Evolutionary conservation across 2,888 invertebrate genomes (phyloP), one percentile per base, ranked within the genome.

Genomic region (Poecilobothrus nobilitatus): DNA sequence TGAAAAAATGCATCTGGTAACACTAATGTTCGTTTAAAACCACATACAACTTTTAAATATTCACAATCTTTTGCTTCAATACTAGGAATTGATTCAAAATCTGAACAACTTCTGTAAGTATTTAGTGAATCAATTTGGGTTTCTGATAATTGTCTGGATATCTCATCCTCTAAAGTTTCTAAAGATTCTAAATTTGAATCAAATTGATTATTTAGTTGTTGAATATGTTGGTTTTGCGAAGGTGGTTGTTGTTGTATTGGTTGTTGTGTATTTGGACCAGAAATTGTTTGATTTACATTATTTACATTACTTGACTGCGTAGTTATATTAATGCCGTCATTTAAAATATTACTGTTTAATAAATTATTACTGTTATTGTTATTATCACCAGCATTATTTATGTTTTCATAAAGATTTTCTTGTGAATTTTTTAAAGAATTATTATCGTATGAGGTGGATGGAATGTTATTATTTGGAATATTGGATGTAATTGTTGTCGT

Each of bases 1-100:
- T 78, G 77, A 65, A 82, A 82, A 69, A 82, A 82, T 53, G 77
- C 78, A 69, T 81, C 81, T 1, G 82, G 82, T 67, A 82, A 71
- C 8, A 82, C 79, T 21, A 82, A 68, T 0, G 81, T 80, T 9
- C 76, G 74, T 65, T 81, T 80, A 71, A 82, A 82, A 44, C 78
- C 78, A 70, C 79, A 76, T 15, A 82, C 80, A 44, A 81, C 75
- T 68, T 80, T 80, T 10, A 82, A 71, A 71, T 82, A 82, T 72
- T 81, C 81, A 72, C 82, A 82, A 73, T 81, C 81, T 71, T 79
- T 80, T 64, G 77, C 78, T 67, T 80, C 80, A 68, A 78, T 71
- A 44, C 74, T 75, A 7, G 76, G 74, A 12, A 79, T 73, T n/a
- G 79, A 74, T 27, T 78, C 78, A 70, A 79, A 73, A 61, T 72